Conservation (phyloP, 2,797 vertebrate species). For the Phrynocephalus forsythii region DNA sequence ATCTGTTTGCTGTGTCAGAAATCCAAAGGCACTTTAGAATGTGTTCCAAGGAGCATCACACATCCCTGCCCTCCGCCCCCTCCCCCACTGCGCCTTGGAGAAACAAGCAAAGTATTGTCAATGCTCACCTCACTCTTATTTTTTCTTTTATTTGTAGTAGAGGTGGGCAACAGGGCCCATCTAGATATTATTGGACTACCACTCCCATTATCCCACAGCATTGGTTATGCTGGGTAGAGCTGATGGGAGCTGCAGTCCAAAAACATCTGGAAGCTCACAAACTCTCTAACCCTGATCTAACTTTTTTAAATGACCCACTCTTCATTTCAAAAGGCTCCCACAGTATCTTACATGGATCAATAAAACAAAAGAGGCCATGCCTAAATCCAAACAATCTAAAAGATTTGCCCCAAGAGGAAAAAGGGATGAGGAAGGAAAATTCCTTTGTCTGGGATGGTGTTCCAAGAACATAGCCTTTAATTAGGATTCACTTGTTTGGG, state of each 20-base stretch:
- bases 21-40: constrained; percentile 36
- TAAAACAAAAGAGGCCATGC: neutral
- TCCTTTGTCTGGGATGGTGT: too few species aligned
- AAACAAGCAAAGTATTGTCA: neutral
- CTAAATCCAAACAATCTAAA: neutral
- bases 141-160: neutral
- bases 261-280: too few species aligned
- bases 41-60: neutral
- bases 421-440: neutral
- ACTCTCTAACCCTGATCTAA: too few species aligned
- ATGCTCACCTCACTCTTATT: neutral
- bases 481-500: neutral
- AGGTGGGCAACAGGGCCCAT: neutral
- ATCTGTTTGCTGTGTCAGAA: constrained; percentile 45
- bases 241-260: too few species aligned
- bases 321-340: neutral
- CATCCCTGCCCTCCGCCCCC: neutral
- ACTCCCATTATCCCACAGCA: too few species aligned
- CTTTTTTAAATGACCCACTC: neutral
- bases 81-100: neutral
- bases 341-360: neutral
- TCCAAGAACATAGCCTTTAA: neutral
- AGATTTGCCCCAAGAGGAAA: too few species aligned
- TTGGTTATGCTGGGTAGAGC: too few species aligned
- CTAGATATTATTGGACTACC: neutral